These are phyloP conservation scores for Rhinolophus sinicus DNA, from an alignment of 2,113 vertebrate species.

Conservation along the genomic window DNA sequence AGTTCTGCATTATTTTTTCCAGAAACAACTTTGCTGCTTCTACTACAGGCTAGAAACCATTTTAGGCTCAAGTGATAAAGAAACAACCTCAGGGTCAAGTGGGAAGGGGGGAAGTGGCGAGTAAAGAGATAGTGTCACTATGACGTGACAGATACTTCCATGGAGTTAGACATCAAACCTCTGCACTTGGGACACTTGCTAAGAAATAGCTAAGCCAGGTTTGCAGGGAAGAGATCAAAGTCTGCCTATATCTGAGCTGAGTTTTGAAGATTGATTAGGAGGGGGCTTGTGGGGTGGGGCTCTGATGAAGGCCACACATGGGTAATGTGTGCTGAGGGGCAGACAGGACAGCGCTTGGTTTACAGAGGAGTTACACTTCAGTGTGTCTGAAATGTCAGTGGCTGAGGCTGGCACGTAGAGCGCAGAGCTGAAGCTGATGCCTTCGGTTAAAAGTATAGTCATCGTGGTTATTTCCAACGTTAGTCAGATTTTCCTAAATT, in stretches of 20 bases:
- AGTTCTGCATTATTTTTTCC: slow-evolving; percentile 3
- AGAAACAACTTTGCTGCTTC: slow-evolving; percentile 5
- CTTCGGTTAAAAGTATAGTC: not conserved
- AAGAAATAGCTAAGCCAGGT: not conserved
- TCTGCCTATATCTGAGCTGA: not conserved
- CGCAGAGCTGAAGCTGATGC: not conserved
- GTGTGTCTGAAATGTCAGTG: not conserved
- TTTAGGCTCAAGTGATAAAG: not conserved
- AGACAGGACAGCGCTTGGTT: not conserved
- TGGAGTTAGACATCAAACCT: not conserved
- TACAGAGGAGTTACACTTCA: not conserved
- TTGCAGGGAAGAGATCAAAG: not conserved
- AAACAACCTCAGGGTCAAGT: not conserved
- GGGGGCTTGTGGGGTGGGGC: no score
- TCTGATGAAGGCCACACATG: not conserved
- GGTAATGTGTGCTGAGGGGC: not conserved
- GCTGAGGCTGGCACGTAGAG: not conserved
- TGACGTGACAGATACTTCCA: not conserved
- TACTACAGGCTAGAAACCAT: not conserved
- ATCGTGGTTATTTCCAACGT: not conserved
- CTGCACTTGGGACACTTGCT: not conserved
- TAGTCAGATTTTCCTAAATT: not conserved
- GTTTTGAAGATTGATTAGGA: not conserved
- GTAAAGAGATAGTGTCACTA: not conserved
- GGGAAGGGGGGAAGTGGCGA: not conserved